A percentile compares a stretch with the other conserved stretches of the same genome.
phyloP scores from a whole-genome alignment of 2,888 invertebrate species.

The Noctua comes region DNA sequence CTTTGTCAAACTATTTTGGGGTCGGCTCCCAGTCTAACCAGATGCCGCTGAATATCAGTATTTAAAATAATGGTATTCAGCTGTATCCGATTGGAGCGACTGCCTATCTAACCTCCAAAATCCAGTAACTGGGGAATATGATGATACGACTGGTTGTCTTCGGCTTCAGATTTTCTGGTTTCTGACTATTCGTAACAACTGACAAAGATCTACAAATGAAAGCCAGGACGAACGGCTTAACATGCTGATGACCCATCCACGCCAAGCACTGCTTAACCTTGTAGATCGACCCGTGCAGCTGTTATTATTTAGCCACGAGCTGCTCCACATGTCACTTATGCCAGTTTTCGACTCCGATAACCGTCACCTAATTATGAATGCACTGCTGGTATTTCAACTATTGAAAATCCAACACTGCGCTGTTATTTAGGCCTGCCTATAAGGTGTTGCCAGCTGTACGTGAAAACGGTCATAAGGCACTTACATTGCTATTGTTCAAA shows the following conservation, averaged over 20 bases:
- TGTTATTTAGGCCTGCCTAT: neutral
- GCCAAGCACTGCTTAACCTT: neutral
- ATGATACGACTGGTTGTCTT: too few relatives aligned
- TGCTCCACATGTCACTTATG: too few relatives aligned
- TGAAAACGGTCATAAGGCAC: neutral
- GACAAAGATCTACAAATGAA: too few relatives aligned
- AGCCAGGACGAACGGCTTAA: too few relatives aligned
- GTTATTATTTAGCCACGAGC: neutral
- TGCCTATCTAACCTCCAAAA: too few relatives aligned
- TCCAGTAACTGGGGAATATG: too few relatives aligned
- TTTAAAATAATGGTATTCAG: neutral
- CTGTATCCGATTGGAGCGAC: too few relatives aligned
- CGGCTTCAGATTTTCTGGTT: too few relatives aligned
- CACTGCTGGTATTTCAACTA: neutral
- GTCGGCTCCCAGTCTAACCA: too few relatives aligned
- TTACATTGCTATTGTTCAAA: slow-evolving; percentile 45
- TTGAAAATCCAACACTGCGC: too few relatives aligned
- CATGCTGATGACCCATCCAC: neutral
- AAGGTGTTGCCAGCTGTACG: neutral
- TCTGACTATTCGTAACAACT: too few relatives aligned
- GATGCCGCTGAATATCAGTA: neutral
- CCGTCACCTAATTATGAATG: neutral
- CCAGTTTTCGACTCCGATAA: neutral
- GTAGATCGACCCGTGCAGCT: neutral
- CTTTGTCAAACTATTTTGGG: neutral